Evolutionary conservation across 2,113 vertebrate genomes (phyloP), one percentile per base, ranked within the genome.

Genomic region (Mesoclemmys tuberculata): DNA sequence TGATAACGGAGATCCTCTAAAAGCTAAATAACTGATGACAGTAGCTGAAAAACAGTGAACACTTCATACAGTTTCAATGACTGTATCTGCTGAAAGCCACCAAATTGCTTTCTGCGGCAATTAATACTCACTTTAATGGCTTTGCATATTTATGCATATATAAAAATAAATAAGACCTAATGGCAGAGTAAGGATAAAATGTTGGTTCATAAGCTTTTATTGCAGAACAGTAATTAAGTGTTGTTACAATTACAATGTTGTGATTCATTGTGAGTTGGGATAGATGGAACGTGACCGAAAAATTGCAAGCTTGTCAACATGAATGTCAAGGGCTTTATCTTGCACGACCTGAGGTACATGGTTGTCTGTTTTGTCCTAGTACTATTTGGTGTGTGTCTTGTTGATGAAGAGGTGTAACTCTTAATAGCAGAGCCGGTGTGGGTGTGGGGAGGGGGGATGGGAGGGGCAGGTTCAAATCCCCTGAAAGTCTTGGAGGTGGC

Each of bases 141-240:
- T 97, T 90, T 97, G 83, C 94, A 93, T 97, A 95, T 97, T 96
- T 96, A 97, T 96, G 95, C 93, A 82, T 90, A 89, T 90, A 90
- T 93, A 88, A 96, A 97, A 96, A 96, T 91, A 96, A 95, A 93
- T 89, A 96, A 96, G 90, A 82, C 90, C 74, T 46, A 93, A 80
- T 84, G 64, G 78, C 58, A 82, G 54, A 35, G 87, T 84, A 88
- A 77, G 74, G 56, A 90, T 95, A 91, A 92, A 95, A 96, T 96
- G 83, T 91, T 94, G 79, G 49, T 92, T 95, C 78, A 79, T 96
- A 93, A 95, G 87, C 80, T 94, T 89, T 94, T 91, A 79, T 83
- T 87, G 75, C 89, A 81, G 81, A 91, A 87, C 85, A 84, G 95
- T 94, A 96, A 97, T 95, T 97, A 96, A 96, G 87, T 83, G 86